Evolutionary conservation across 2,888 invertebrate genomes (phyloP), one percentile per base, ranked within the genome.

Genomic region (Dendrolimus houi): DNA sequence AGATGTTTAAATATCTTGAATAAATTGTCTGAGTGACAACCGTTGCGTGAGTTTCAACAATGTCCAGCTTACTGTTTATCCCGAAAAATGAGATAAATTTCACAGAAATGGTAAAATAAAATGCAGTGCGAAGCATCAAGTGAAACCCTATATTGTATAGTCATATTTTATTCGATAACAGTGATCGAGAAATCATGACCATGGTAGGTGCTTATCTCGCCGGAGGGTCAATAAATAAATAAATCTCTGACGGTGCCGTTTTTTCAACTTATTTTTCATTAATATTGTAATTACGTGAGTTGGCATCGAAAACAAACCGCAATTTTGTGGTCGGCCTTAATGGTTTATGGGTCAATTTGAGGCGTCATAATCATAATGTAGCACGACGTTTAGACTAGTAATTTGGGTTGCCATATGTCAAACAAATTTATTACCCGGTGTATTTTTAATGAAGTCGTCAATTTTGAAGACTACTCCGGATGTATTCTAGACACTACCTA

Each of bases 291-390:
- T 86, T 86, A 85, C 75, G 81, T 79, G 79, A 77, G 85, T 82
- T 82, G 80, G 81, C 81, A 80, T 84, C 80, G 80, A 86, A 82
- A 85, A 85, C 85, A 80, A 85, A 88, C 86, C 86, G 76, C 85
- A 80, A 78, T 79, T 77, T 79, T 81, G 84, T 80, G 82, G 83
- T 78, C 77, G 64, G 72, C 66, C 72, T 72, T 85, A 84, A 86
- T 85, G 79, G 82, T 83, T 82, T 85, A 85, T 79, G 79, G 79
- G 79, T 82, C 83, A 83, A 86, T 87, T 86, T 84, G 75, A 83
- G 84, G 87, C 85, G 87, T 86, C 78, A 86, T 87, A 87, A 87
- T 88, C 74, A 85, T 81, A 74, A 77, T 75, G 73, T 74, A 65
- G 68, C 60, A 57, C 60, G 67, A 67, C 72, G 61, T 74, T 73